Base-by-base conservation (phyloP, 1,140 invertebrate genomes). In the Eumaeus atala region DNA sequence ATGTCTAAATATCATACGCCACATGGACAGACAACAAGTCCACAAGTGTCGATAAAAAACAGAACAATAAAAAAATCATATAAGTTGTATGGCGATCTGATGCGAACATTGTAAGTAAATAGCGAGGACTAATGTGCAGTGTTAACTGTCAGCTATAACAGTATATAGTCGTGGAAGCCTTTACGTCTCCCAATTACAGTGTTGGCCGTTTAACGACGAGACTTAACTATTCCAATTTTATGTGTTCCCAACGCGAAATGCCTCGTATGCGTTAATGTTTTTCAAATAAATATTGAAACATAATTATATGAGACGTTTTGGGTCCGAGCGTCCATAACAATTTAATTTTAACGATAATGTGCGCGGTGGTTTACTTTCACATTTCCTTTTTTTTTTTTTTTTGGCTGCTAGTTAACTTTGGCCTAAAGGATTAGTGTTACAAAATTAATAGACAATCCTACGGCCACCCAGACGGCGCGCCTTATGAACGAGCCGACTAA, bases 121-220 rank as follows among this genome's bases (percentile, higher is more conserved):
- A 77, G 71, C 64, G 61, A 67, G 63, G 64, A 79, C 80, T 85
- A 82, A 84, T 82, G 73, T 70, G 67, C 70, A 68, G 64, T 80
- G 81, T 84, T 84, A 84, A 86, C 75, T 78, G 74, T 77, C 73
- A 70, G 72, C 69, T 78, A 80, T 80, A 83, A 85, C 77, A 72
- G 69, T 74, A 77, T 77, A 81, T 77, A 74, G 71, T 73, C 66
- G 66, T 67, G 70, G 67, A 68, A 73, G 73, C 72, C 74, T 85
- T 86, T 86, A 86, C 77, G 83, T 74, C 75, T 72, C 71, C 80
- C 83, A 84, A 86, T 86, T 86, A 86, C 79, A 86, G 83, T 70
- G 65, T 77, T 77, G 70, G 71, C 64, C 66, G 64, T 55, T 74
- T 86, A 83, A 86, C 80, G 83, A 84, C 66, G 70, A 73, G 71